A percentile compares a stretch with the other conserved stretches of the same genome.
Conservation (phyloP, 2,797 vertebrate genomes). For the Macroramphosus scolopax region DNA sequence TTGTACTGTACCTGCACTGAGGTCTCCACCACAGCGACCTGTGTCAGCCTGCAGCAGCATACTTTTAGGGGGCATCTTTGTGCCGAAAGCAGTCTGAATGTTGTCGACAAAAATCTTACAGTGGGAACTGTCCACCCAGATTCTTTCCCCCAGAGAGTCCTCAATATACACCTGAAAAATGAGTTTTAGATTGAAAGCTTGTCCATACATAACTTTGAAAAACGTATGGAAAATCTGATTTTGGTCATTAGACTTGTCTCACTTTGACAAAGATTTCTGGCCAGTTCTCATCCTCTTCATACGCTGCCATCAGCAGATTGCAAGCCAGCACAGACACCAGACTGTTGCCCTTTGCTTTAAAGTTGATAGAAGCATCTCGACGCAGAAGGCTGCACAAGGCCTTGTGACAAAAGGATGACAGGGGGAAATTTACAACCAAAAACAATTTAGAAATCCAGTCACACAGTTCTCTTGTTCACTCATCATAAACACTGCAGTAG, state of each 20-base stretch:
- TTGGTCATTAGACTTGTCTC: constrained; percentile 18
- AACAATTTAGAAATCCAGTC: too few relatives aligned
- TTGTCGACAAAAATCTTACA: constrained; percentile 98
- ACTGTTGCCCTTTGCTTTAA: constrained; percentile 97
- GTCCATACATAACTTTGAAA: not conserved
- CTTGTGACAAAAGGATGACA: constrained; percentile 58
- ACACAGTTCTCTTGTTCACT: too few relatives aligned
- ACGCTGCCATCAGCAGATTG: constrained; percentile 96
- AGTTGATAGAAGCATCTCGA: constrained; percentile 94
- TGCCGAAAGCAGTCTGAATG: constrained; percentile 95
- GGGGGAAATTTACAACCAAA: too few relatives aligned
- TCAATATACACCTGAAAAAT: constrained; percentile 93
- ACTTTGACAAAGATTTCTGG: constrained; percentile 98
- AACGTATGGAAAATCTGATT: too few relatives aligned
- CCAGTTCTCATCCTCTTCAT: constrained; percentile 99
- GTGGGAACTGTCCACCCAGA: constrained; percentile 98
- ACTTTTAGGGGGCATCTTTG: constrained; percentile 95
- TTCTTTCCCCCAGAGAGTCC: constrained; percentile 94
- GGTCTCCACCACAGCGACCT: constrained; percentile 85
- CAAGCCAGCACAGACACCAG: constrained; percentile 94
- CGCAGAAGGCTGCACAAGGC: constrained; percentile 94
- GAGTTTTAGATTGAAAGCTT: not conserved
- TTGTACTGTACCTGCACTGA: constrained; percentile 87
- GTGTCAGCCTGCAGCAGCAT: constrained; percentile 91
- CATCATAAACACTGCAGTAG: not conserved